phyloP scores from a whole-genome alignment of 2,888 invertebrate genomes.

The Pocota personata region DNA sequence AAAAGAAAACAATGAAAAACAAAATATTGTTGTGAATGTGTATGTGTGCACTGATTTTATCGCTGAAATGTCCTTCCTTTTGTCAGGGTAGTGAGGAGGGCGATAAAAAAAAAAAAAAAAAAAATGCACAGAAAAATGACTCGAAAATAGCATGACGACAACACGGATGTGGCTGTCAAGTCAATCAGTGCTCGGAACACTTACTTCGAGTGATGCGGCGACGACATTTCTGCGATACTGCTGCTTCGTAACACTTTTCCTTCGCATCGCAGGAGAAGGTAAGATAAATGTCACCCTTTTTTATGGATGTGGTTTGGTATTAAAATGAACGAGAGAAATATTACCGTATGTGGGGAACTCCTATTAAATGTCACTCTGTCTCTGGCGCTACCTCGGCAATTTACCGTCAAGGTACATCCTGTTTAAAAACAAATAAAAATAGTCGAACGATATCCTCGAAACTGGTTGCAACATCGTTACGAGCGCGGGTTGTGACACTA shows the following conservation, averaged over 20 bases:
- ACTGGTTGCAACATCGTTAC: constrained; percentile 24
- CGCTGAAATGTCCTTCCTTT: constrained; percentile 37
- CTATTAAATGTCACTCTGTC: constrained; percentile 54
- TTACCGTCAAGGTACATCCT: constrained; percentile 48
- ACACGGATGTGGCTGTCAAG: constrained; percentile 55
- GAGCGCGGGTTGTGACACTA: neutral
- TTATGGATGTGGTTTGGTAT: constrained; percentile 59
- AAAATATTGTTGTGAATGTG: constrained; percentile 28
- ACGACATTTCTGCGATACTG: neutral
- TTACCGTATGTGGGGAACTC: constrained; percentile 36
- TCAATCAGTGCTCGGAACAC: constrained; percentile 56
- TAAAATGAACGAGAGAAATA: constrained; percentile 62
- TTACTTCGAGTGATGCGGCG: neutral
- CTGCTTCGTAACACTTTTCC: neutral
- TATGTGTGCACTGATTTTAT: constrained; percentile 39
- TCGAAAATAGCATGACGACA: constrained; percentile 47
- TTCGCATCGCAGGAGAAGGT: constrained; percentile 9
- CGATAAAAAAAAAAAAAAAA: constrained; percentile 37
- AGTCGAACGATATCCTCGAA: neutral
- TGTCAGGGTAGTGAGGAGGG: constrained; percentile 8
- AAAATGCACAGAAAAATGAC: constrained; percentile 26
- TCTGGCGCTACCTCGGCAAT: constrained; percentile 41
- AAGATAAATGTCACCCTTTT: constrained; percentile 55
- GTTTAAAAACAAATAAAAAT: neutral
- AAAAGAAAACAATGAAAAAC: constrained; percentile 24